Evolutionary conservation across 2,888 invertebrate species (phyloP).

Genomic region (Merodon equestris): DNA sequence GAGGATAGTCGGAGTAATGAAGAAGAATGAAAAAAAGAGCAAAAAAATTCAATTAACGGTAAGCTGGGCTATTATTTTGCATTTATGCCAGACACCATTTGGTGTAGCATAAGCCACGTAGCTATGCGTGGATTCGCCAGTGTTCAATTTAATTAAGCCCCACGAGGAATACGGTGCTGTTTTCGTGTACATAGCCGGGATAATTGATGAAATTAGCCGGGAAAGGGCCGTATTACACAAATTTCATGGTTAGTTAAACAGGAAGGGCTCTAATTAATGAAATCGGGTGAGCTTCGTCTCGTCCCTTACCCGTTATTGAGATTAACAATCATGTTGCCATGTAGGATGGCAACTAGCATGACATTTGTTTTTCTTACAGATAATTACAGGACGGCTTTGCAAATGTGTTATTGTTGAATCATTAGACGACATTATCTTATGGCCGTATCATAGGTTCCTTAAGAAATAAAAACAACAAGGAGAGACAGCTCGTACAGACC

Average conservation of each 20-base stretch:
- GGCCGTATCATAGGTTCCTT: no score
- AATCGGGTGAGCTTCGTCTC: no score
- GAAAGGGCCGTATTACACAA: conserved; percentile 31
- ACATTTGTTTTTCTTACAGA: no score
- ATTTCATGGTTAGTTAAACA: conserved; percentile 28
- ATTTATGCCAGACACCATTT: background rate
- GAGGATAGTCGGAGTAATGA: conserved; percentile 12
- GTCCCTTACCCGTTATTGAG: no score
- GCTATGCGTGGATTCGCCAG: conserved; percentile 26
- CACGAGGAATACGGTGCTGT: conserved; percentile 24
- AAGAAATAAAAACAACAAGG: no score
- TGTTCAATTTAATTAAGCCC: conserved; percentile 51
- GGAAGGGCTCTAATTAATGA: conserved; percentile 4
- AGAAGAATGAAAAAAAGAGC: conserved; percentile 28
- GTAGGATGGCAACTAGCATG: no score
- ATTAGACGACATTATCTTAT: no score
- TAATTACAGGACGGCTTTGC: no score
- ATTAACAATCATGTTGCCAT: no score
- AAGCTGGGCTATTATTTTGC: conserved; percentile 19
- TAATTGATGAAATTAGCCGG: conserved; percentile 43
- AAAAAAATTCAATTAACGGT: conserved; percentile 52
- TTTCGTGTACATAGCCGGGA: conserved; percentile 33
- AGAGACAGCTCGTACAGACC: no score
- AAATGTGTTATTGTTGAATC: no score
- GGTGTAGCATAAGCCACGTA: background rate